Conservation (phyloP, 1,140 invertebrate species). For the Palaemon carinicauda region DNA sequence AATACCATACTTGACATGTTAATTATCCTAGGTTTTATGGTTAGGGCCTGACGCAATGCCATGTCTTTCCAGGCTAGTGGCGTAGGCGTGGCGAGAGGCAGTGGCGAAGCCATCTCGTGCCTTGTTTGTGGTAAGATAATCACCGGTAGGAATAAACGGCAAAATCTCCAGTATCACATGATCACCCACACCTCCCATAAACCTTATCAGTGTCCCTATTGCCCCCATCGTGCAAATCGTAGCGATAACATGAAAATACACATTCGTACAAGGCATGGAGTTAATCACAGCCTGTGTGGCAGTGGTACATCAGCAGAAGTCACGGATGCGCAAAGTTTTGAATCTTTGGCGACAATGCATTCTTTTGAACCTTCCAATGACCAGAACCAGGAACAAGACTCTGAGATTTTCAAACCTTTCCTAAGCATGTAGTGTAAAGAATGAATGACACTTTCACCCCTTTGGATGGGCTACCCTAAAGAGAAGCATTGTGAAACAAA, state of each 20-base stretch:
- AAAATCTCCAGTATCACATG: conserved; percentile 64
- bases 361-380: too few relatives aligned
- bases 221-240: conserved; percentile 60
- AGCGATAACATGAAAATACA: conserved; percentile 57
- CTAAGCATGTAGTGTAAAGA: too few relatives aligned
- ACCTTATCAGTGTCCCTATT: conserved; percentile 64
- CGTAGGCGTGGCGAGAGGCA: conserved; percentile 32
- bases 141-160: conserved; percentile 62
- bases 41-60: conserved; percentile 43
- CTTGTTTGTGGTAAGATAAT: conserved; percentile 67
- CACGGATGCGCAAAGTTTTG: neutral
- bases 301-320: neutral
- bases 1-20: too few relatives aligned
- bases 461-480: too few relatives aligned
- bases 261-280: conserved; percentile 33
- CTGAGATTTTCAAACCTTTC: too few relatives aligned
- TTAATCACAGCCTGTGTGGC: neutral
- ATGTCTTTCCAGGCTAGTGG: conserved; percentile 48
- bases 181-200: conserved; percentile 68
- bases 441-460: too few relatives aligned
- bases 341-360: too few relatives aligned
- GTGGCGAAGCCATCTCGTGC: conserved; percentile 55
- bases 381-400: too few relatives aligned
- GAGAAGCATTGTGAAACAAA: too few relatives aligned
- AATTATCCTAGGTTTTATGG: neutral